Evolutionary conservation across 2,113 vertebrate species (phyloP).

Genomic region (Ifrita kowaldi): DNA sequence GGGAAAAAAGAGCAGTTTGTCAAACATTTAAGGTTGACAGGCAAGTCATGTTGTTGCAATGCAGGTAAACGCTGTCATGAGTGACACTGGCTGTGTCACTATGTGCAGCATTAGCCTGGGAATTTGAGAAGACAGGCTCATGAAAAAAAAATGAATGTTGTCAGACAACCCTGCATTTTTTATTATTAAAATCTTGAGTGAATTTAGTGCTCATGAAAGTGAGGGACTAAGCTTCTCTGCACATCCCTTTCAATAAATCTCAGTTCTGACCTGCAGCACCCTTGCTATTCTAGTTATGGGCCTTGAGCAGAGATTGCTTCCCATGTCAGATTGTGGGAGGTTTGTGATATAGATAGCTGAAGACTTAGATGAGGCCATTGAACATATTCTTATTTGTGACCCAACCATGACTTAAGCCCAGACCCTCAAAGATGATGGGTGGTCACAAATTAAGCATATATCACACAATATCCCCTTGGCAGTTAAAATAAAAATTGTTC

Average conservation of each 20-base stretch:
- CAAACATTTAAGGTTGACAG: conserved; percentile 58
- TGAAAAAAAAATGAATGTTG: conserved; percentile 73
- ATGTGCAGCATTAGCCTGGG: conserved; percentile 37
- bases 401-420: background rate
- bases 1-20: conserved; percentile 21
- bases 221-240: conserved; percentile 36
- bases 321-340: background rate
- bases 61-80: conserved; percentile 55
- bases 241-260: conserved; percentile 59
- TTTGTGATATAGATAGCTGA: background rate
- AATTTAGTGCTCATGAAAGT: conserved; percentile 65
- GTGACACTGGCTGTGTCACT: conserved; percentile 59
- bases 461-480: background rate
- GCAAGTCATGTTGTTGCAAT: conserved; percentile 50
- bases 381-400: background rate
- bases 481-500: background rate
- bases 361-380: background rate
- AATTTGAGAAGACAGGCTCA: conserved; percentile 69
- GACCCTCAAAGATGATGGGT: background rate
- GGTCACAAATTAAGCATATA: background rate
- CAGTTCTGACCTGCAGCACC: conserved; percentile 46
- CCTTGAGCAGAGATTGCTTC: conserved; percentile 28
- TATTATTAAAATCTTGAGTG: conserved; percentile 70
- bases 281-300: conserved; percentile 31
- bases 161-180: conserved; percentile 67